Conservation (phyloP, 2,888 invertebrate genomes). For the Dendrolimus houi region DNA sequence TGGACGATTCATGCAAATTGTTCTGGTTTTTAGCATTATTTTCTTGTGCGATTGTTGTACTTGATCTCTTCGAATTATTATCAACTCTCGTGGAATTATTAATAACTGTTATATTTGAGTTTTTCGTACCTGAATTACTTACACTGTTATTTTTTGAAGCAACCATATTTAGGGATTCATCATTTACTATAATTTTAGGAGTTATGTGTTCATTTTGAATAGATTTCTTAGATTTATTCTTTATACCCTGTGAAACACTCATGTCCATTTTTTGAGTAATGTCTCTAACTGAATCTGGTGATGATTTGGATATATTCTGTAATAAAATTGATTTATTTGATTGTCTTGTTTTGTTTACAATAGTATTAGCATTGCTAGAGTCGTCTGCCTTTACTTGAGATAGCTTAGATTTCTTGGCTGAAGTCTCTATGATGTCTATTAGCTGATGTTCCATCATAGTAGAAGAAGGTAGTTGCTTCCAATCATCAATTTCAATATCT, state of each 20-base stretch:
- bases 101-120: too few relatives aligned
- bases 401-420: conserved; percentile 34
- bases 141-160: not conserved
- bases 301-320: conserved; percentile 23
- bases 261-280: not conserved
- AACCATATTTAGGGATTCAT: not conserved
- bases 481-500: conserved; percentile 59
- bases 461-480: conserved; percentile 58
- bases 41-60: too few relatives aligned
- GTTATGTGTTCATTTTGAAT: conserved; percentile 1
- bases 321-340: conserved; percentile 22
- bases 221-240: conserved; percentile 1
- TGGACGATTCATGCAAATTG: too few relatives aligned
- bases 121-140: too few relatives aligned
- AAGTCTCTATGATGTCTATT: conserved; percentile 31
- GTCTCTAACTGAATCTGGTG: conserved; percentile 7
- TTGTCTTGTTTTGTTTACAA: conserved; percentile 20
- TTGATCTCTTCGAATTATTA: too few relatives aligned
- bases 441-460: conserved; percentile 59
- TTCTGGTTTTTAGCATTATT: too few relatives aligned
- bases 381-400: conserved; percentile 29
- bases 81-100: too few relatives aligned
- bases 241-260: not conserved
- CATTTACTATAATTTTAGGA: not conserved
- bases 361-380: conserved; percentile 12